phyloP scores from a whole-genome alignment of 2,113 vertebrate genomes.

The Haliaeetus leucogaster region DNA sequence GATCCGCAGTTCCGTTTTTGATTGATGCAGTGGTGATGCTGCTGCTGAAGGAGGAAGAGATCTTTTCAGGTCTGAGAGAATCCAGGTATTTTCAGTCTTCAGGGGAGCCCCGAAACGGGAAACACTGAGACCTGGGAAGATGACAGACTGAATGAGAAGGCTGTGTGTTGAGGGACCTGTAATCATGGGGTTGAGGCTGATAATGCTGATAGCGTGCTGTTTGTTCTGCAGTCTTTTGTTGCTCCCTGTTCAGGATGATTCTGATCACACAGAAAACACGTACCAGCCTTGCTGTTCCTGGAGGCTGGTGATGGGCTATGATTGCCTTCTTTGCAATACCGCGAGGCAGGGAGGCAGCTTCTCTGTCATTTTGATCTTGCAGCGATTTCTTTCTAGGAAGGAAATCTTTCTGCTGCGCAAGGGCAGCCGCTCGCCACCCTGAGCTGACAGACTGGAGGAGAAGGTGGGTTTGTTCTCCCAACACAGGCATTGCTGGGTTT shows the following conservation, averaged over 20 bases:
- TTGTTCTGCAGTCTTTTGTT: background rate
- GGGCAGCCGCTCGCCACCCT: background rate
- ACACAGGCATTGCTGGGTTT: background rate
- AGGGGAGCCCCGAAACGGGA: background rate
- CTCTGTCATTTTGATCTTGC: background rate
- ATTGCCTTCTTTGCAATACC: background rate
- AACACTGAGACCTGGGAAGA: background rate
- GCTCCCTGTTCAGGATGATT: background rate
- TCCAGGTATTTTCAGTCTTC: slow-evolving; percentile 7
- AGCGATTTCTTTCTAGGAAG: background rate
- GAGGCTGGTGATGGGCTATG: background rate
- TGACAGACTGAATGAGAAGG: background rate
- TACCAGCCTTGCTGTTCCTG: background rate
- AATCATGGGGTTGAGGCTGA: background rate
- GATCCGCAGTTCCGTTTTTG: background rate
- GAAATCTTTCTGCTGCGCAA: background rate
- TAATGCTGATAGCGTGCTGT: background rate
- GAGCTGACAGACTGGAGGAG: background rate
- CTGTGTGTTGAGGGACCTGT: background rate
- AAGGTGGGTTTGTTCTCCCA: background rate
- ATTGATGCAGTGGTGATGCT: background rate
- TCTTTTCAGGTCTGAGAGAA: background rate
- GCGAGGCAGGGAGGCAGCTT: background rate
- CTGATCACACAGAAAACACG: background rate
- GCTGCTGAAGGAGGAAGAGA: background rate